A percentile compares a stretch with the other conserved stretches of the same genome.
Conservation (phyloP, 2,888 invertebrate genomes). For the Drosophila subsilvestris region DNA sequence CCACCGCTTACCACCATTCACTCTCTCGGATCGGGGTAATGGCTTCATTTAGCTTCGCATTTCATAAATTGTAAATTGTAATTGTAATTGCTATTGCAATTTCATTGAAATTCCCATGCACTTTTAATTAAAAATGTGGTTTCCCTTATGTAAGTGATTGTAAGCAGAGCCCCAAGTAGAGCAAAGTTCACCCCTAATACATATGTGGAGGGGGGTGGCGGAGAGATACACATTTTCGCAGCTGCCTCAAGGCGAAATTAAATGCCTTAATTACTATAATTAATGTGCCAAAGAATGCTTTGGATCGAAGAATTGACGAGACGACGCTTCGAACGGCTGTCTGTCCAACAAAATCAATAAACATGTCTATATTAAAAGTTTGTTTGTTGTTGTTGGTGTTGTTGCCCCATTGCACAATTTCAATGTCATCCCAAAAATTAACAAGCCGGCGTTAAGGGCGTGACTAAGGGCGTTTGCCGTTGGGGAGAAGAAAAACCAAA, state of each 20-base stretch:
- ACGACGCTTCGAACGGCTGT: slow-evolving; percentile 31
- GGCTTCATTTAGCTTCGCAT: slow-evolving; percentile 42
- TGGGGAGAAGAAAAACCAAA: slow-evolving; percentile 34
- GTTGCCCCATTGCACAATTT: slow-evolving; percentile 63
- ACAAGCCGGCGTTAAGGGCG: slow-evolving; percentile 55
- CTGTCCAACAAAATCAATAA: slow-evolving; percentile 53
- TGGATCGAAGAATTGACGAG: slow-evolving; percentile 28
- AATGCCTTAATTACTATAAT: slow-evolving; percentile 68
- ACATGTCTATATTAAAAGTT: slow-evolving; percentile 48
- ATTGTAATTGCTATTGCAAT: slow-evolving; percentile 28
- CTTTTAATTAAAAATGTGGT: slow-evolving; percentile 34
- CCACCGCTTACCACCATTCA: slow-evolving; percentile 45
- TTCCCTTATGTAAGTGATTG: slow-evolving; percentile 21
- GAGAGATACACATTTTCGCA: slow-evolving; percentile 16
- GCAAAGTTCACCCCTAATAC: slow-evolving; percentile 29
- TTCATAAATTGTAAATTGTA: slow-evolving; percentile 44
- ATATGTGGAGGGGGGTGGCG: neutral
- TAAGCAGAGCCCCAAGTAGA: slow-evolving; percentile 6
- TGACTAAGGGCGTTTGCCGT: slow-evolving; percentile 54
- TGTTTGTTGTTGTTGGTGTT: slow-evolving; percentile 9
- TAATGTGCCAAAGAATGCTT: slow-evolving; percentile 62
- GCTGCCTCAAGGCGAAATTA: slow-evolving; percentile 57
- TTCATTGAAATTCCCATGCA: slow-evolving; percentile 30
- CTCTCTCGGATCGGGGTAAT: slow-evolving; percentile 37
- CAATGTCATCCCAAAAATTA: slow-evolving; percentile 65